Evolutionary conservation across 2,113 vertebrate species (phyloP).

Genomic region (Talpa occidentalis): DNA sequence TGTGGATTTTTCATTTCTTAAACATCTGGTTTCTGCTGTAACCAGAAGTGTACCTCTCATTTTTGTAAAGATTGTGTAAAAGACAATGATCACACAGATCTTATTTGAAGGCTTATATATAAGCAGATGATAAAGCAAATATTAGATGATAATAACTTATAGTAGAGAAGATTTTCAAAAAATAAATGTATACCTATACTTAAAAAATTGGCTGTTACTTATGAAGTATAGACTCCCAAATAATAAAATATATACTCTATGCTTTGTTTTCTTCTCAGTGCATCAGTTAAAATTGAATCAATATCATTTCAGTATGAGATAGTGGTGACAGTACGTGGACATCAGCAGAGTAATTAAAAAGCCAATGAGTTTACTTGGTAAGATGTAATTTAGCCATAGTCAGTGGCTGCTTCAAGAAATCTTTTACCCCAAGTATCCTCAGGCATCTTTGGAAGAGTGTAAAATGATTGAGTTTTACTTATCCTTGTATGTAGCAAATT

Average conservation of each 20-base stretch:
- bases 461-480: conserved; percentile 90
- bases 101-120: conserved; percentile 32
- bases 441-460: conserved; percentile 86
- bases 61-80: conserved; percentile 18
- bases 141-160: conserved; percentile 37
- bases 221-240: neutral
- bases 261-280: conserved; percentile 77
- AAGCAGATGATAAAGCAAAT: conserved; percentile 37
- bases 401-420: conserved; percentile 88
- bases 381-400: conserved; percentile 90
- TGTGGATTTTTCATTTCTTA: neutral
- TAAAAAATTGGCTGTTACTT: neutral
- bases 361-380: conserved; percentile 87
- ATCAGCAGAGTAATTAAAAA: conserved; percentile 91
- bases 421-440: conserved; percentile 89
- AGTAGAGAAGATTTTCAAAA: neutral
- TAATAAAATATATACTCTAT: conserved; percentile 74
- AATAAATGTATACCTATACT: neutral
- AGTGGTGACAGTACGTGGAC: conserved; percentile 86
- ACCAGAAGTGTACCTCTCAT: neutral
- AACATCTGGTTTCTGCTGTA: neutral
- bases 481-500: conserved; percentile 88
- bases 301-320: conserved; percentile 86
- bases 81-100: conserved; percentile 5
- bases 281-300: conserved; percentile 88